Evolutionary conservation across 2,888 invertebrate genomes (phyloP), one percentile per base, ranked within the genome.

Genomic region (Platycheirus albimanus): DNA sequence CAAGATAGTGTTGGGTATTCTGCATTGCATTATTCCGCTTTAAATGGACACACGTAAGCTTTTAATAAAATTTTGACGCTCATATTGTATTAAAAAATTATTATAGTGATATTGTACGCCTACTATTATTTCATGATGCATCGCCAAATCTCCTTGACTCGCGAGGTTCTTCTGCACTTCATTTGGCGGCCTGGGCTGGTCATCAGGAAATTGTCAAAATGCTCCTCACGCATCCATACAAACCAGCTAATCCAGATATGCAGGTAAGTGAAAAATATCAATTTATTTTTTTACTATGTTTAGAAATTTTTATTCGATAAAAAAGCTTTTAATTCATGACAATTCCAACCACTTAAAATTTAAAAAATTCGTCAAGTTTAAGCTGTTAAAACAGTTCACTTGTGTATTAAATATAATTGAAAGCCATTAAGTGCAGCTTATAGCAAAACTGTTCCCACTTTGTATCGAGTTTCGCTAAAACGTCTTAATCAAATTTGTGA

Each of bases 111-210:
- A 96, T 98, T 88, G 98, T 98, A 66, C 94, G 94, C 86, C 90
- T 97, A 66, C 92, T 98, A 79, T 92, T 98, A 86, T 93, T 95
- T 84, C 95, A 96, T 89, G 91, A 90, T 85, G 98, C 98, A 11
- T 96, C 96, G 28, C 95, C 97, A 84, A 97, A 97, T 91, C 93
- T 96, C 61, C 94, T 95, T 85, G 98, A 98, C 91, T 94, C 94
- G 86, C 95, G 96, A 89, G 98, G 98, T 15, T 98, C 97, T 38
- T 96, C 97, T 30, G 96, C 98, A 33, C 93, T 98, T 84, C 98
- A 98, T 91, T 92, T 98, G 89, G 98, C 98, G 64, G 96, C 98
- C 61, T 98, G 98, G 97, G 96, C 96, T 66, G 98, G 98, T 15
- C 95, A 97, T 90, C 94, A 95, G 45, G 96, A 97, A 85, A 96